Evolutionary conservation across 2,888 invertebrate species (phyloP), one percentile per base, ranked within the genome.

Genomic region (Morpho deidamia): DNA sequence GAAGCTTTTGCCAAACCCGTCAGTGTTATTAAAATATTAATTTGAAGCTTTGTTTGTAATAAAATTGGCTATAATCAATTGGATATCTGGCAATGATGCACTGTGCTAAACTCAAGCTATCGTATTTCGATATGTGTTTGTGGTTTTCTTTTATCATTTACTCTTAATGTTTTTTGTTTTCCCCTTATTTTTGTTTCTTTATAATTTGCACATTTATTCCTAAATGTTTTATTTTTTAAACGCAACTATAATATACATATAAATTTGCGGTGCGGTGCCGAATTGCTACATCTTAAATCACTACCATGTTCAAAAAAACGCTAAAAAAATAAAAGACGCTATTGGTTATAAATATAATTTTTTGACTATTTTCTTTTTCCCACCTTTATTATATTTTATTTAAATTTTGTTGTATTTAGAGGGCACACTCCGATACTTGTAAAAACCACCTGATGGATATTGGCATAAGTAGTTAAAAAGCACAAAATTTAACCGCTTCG

Each of bases 71-170:
- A 69, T 70, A 64, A 70, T 64, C 60, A 71, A 73, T 64, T 74
- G 69, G 65, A 74, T 76, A 78, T 80, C 72, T 80, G 73, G 75
- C 78, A 76, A 79, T 76, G 74, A 74, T 84, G 86, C 86, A 87
- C 86, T 76, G 68, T 74, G 84, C 83, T 86, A 71, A 78, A 77
- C 67, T 76, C 71, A 76, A 76, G 83, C 81, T 82, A 70, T 74
- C 73, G 76, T 82, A 71, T 59, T 62, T 77, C 62, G 71, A 73
- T 77, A 78, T 78, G 76, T 81, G 75, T 74, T 76, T 78, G 72
- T 77, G 66, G 51, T 73, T 69, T 62, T 62, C 61, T 63, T 61
- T 65, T 61, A 62, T 57, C 59, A 64, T 58, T 60, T n/a, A n/a
- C n/a, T n/a, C n/a, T n/a, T 56, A 49, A 58, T 70, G 60, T 53